Base-by-base conservation (phyloP, 2,888 invertebrate genomes). In the Tetrapedia diversipes region DNA sequence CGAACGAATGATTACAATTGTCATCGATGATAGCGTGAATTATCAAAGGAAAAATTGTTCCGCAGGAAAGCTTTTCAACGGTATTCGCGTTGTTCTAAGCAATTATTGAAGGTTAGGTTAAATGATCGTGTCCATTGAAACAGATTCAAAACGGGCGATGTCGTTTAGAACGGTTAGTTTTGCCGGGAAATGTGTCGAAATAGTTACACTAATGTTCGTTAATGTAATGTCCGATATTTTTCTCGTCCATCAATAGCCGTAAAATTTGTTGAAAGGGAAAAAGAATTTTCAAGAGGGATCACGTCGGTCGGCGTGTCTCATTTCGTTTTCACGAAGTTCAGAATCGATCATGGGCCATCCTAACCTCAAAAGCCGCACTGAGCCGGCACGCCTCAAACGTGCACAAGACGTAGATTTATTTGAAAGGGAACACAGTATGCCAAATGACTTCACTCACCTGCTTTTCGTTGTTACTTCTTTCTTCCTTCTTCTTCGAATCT, bases 371-470 rank as follows among this genome's bases (percentile, higher is more conserved):
- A 68, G 65, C 32, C 73, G 59, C 43, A n/a, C n/a, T n/a, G n/a
- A n/a, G 64, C 79, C 79, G 77, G 74, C 84, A 79, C 82, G 70
- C 67, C 74, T 77, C 54, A 34, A 53, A 41, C 54, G 51, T 34
- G 2, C 11, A 47, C 54, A 34, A 53, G 45, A 51, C 56, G 16
- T 61, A 41, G 56, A 70, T 60, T 14, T 19, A 60, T 56, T 22
- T 24, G 11, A 19, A 14, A 29, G n/a, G 19, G n/a, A 56, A 7
- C 41, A 0, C 10, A n/a, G 37, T 16, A 24, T 3, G 19, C 45
- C 61, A 59, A 74, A 77, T 70, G 85, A 84, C 85, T 83, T 86
- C 88, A 89, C 89, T 88, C 88, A 90, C 90, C 90, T 90, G 87
- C 78, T 87, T 79, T 72, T 81, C 77, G 69, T 79, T 69, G 63